phyloP scores from a whole-genome alignment of 2,888 invertebrate genomes.

The Cantharis lateralis region DNA sequence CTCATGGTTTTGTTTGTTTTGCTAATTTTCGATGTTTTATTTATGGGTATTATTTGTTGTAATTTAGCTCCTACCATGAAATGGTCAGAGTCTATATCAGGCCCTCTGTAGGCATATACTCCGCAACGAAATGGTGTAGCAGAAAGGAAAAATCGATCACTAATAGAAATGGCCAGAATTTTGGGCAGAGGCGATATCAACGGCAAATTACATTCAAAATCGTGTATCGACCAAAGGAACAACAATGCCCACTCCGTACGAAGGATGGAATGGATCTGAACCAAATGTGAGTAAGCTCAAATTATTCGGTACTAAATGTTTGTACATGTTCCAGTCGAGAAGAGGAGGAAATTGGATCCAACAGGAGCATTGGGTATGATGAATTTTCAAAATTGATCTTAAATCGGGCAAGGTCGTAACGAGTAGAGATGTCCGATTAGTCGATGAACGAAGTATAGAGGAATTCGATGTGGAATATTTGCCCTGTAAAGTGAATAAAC shows the following conservation, averaged over 20 bases:
- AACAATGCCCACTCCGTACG: not conserved
- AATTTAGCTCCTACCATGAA: too few species aligned
- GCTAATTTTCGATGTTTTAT: too few species aligned
- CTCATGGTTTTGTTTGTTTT: too few species aligned
- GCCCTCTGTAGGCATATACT: too few species aligned
- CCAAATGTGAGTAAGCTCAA: too few species aligned
- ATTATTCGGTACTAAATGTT: not conserved
- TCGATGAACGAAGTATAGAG: not conserved
- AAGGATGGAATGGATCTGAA: not conserved
- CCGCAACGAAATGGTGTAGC: slow-evolving; percentile 41
- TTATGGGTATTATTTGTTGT: too few species aligned
- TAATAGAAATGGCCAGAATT: slow-evolving; percentile 32
- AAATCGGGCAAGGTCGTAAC: not conserved
- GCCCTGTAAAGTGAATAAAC: not conserved
- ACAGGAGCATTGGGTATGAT: not conserved
- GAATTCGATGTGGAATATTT: not conserved
- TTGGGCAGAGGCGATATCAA: not conserved
- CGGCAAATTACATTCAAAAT: not conserved
- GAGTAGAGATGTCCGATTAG: not conserved
- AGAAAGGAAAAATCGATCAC: slow-evolving; percentile 34
- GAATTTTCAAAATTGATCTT: not conserved
- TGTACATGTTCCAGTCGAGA: not conserved
- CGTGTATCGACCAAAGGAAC: not conserved
- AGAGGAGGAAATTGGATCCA: not conserved
- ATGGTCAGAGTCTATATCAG: too few species aligned